Base-by-base conservation (phyloP, 2,113 vertebrate genomes). In the Pituophis catenifer region DNA sequence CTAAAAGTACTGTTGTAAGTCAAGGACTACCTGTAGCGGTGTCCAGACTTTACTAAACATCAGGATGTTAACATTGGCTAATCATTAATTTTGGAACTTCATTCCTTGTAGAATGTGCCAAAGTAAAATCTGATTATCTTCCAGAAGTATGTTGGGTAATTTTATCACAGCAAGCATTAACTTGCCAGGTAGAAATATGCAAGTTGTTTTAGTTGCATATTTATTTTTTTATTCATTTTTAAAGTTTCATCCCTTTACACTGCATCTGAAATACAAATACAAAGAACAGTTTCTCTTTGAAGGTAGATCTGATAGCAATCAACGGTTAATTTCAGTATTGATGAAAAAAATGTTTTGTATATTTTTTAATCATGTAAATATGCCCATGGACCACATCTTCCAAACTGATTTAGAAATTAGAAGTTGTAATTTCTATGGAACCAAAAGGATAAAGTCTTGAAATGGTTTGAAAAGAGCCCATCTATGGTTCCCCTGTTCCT, bases 361-460 rank as follows among this genome's bases (percentile, higher is more conserved):
- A 21, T 55, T 81, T 26, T 65, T 90, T 44, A 52, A 7, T n/a
- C 19, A 3, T 90, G 10, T 93, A 90, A 93, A 90, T 90, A 86
- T 52, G 10, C n/a, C 59, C 8, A 55, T 33, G 19, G 88, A 90
- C 33, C 26, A 58, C 24, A 52, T 90, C 54, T 59, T 59, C 19
- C 70, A 86, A 90, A 90, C 29, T 93, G 44, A 55, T 90, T 86
- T 93, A 86, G 70, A 44, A 90, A 93, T 90, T 90, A 62, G 88
- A 93, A 85, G 65, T 90, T 93, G 65, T 89, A 50, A 93, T 90
- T 90, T 70, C 54, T 8, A 24, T 59, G 7, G 44, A 86, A 58
- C 29, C 17, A n/a, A 33, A 58, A 81, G 24, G 24, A 23, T 85
- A 58, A 29, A 54, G 58, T 17, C 24, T 24, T 89, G 44, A 86